phyloP scores from a whole-genome alignment of 1,140 invertebrate species.

The Zaprionus lachaisei region DNA sequence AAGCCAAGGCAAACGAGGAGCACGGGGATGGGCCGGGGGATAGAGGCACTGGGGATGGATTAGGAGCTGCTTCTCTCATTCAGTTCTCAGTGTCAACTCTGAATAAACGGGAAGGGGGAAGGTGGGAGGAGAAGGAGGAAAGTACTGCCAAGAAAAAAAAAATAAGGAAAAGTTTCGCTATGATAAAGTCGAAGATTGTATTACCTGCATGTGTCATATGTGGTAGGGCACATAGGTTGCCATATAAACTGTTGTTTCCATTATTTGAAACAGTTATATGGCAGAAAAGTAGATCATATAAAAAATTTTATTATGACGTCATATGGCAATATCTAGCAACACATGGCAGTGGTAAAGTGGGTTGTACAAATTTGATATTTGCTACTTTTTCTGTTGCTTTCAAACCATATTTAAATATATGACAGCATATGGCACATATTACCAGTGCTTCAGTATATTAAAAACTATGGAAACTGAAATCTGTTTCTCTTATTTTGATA shows the following conservation, averaged over 20 bases:
- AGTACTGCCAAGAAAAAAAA: neutral
- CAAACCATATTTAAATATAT: no score
- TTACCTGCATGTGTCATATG: neutral
- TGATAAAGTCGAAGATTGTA: neutral
- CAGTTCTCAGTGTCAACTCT: constrained; percentile 28
- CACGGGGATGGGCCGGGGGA: neutral
- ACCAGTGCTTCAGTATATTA: no score
- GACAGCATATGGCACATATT: no score
- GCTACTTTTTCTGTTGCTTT: no score
- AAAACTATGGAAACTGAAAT: no score
- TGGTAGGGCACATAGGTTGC: neutral
- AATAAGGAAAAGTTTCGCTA: neutral
- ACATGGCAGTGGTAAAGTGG: no score
- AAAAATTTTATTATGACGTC: no score
- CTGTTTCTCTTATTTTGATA: no score
- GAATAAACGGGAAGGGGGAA: neutral
- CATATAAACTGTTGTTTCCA: neutral
- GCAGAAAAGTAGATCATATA: no score
- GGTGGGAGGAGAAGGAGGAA: neutral
- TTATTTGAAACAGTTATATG: no score
- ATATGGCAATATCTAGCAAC: no score
- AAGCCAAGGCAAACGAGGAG: constrained; percentile 41
- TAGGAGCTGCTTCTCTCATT: constrained; percentile 26
- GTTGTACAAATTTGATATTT: no score
- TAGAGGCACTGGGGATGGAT: constrained; percentile 13